Base-by-base conservation (phyloP, 2,797 vertebrate species). In the Lateolabrax maculatus region DNA sequence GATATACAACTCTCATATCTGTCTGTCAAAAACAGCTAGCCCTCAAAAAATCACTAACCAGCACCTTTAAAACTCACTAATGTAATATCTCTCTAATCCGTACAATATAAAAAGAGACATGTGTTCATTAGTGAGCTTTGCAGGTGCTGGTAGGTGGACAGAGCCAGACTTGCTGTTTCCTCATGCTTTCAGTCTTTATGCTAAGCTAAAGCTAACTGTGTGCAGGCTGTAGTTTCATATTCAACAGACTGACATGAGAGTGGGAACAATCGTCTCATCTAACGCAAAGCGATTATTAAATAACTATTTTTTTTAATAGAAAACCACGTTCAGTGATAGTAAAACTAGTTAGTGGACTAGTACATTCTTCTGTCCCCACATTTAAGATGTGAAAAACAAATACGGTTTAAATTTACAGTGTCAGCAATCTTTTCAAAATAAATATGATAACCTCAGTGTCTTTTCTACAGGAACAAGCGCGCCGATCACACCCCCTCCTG, bases 391-490 rank as follows among this genome's bases (percentile, higher is more conserved):
- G 6, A 67, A 63, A 31, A 29, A 11, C 18, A 31, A n/a, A 23
- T 8, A 15, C 19, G 2, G 2, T 53, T 53, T 31, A 19, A 3
- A 25, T 18, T 36, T 29, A 16, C 1, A 57, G 6, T 63, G 11
- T 69, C 2, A 41, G 2, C 5, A 19, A 44, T 36, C 5, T 34
- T 9, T 58, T 67, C 10, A 15, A 73, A 61, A 37, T 51, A 0
- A 23, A 63, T 19, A 51, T 2, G 3, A 49, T 29, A 34, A 12
- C 0, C 10, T 46, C 9, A 52, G 77, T 55, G 65, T n/a, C 23
- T 72, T 49, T 2, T 63, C 58, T 70, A 61, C 89, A 89, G 84
- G 51, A 57, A 91, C 95, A 13, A 86, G 2, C 41, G 36, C 1
- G 0, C 86, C 91, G 0, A 11, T 48, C 57, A 75, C 51, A 44